Conservation (phyloP, 1,140 invertebrate genomes). For the Zaprionus taronus region DNA sequence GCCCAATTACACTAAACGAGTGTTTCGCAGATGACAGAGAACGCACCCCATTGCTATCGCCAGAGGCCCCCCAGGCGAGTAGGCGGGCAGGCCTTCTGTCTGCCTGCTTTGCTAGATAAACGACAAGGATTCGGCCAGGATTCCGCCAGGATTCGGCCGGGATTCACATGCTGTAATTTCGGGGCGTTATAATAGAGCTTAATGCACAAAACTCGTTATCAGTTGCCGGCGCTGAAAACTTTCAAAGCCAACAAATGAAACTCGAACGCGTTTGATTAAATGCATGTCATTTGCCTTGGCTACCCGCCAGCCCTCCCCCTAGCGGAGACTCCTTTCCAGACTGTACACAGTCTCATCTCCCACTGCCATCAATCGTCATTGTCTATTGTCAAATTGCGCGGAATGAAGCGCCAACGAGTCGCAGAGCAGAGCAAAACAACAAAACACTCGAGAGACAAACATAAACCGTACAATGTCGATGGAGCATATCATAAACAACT, state of each 20-base stretch:
- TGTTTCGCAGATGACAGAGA: slow-evolving; percentile 68
- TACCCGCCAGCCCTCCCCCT: slow-evolving; percentile 7
- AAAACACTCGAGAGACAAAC: slow-evolving; percentile 49
- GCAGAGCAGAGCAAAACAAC: slow-evolving; percentile 30
- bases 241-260: slow-evolving; percentile 70
- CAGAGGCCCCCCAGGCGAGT: slow-evolving; percentile 26
- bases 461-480: slow-evolving; percentile 23
- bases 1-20: slow-evolving; percentile 82
- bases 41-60: slow-evolving; percentile 28
- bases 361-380: slow-evolving; percentile 70
- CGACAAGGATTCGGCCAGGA: slow-evolving; percentile 68
- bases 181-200: slow-evolving; percentile 79
- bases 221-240: slow-evolving; percentile 72
- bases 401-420: slow-evolving; percentile 60
- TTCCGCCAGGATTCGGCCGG: slow-evolving; percentile 35
- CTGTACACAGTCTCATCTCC: neutral
- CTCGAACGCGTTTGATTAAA: slow-evolving; percentile 74
- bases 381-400: slow-evolving; percentile 75
- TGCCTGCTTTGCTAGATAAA: slow-evolving; percentile 70
- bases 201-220: slow-evolving; percentile 81
- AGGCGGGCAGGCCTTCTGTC: slow-evolving; percentile 45
- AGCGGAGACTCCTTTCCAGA: slow-evolving; percentile 1
- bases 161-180: slow-evolving; percentile 65
- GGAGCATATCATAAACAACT: slow-evolving; percentile 48
- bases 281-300: slow-evolving; percentile 70